These are phyloP conservation scores for Boloria selene DNA, from an alignment of 2,888 invertebrate genomes.

Conservation along the genomic window DNA sequence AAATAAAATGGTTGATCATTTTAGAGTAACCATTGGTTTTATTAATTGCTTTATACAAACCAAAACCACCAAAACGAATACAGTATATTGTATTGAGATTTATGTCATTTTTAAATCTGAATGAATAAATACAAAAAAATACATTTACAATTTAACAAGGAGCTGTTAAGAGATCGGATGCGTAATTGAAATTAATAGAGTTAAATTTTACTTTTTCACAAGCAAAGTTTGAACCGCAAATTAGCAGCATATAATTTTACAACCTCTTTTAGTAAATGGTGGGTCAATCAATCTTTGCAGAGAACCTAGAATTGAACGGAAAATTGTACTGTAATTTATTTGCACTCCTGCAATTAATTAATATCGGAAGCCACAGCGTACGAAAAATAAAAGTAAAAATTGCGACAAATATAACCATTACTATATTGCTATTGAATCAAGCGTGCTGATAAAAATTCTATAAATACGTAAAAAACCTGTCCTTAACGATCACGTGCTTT, in stretches of 20 bases:
- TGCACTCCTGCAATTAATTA: constrained; percentile 10
- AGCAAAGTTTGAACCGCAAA: not conserved
- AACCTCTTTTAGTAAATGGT: constrained; percentile 2
- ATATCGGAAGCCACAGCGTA: not conserved
- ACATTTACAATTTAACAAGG: not conserved
- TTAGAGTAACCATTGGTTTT: too few species aligned
- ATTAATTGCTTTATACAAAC: too few species aligned
- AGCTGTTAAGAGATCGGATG: not conserved
- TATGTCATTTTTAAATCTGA: too few species aligned
- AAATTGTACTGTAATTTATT: constrained; percentile 14
- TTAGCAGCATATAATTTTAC: constrained; percentile 2
- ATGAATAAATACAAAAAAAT: not conserved
- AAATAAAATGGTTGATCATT: not conserved
- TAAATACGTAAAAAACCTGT: constrained; percentile 31
- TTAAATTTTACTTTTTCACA: not conserved
- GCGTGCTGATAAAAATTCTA: constrained; percentile 11
- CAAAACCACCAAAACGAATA: too few species aligned
- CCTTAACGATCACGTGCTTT: constrained; percentile 36
- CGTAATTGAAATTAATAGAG: too few species aligned
- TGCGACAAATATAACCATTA: not conserved
- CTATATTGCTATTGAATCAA: constrained; percentile 9
- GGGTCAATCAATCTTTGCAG: not conserved
- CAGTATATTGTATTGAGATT: too few species aligned
- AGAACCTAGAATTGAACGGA: constrained; percentile 3
- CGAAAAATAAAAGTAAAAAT: constrained; percentile 7